Conservation (phyloP, 1,140 invertebrate genomes). For the Lordiphosa collinella region DNA sequence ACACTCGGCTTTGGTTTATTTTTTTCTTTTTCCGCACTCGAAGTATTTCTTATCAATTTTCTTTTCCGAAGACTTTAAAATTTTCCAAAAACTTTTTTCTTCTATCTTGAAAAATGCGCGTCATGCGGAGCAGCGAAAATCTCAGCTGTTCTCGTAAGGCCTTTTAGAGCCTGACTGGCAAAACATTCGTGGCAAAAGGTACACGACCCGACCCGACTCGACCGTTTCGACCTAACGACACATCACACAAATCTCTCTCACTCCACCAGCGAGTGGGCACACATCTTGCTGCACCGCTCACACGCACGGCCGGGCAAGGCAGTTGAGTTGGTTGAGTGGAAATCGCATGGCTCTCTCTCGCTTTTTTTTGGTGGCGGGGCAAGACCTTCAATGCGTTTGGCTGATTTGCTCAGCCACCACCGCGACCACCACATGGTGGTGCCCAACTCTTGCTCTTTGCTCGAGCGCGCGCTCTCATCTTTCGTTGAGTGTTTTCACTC, state of each 20-base stretch:
- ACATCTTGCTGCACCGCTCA: slow-evolving; percentile 32
- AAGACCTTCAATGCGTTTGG: slow-evolving; percentile 79
- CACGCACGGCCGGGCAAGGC: slow-evolving; percentile 3
- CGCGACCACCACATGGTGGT: slow-evolving; percentile 10
- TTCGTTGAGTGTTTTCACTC: slow-evolving; percentile 39
- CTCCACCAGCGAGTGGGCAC: slow-evolving; percentile 47
- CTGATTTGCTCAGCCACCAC: slow-evolving; percentile 56
- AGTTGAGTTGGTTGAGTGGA: slow-evolving; percentile 50
- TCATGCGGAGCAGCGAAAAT: slow-evolving; percentile 78
- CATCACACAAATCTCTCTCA: slow-evolving; percentile 79
- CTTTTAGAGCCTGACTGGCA: slow-evolving; percentile 80
- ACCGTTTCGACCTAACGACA: slow-evolving; percentile 80
- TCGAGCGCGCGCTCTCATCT: neutral
- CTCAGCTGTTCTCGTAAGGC: slow-evolving; percentile 80
- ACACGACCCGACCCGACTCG: slow-evolving; percentile 80
- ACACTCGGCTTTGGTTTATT: slow-evolving; percentile 14
- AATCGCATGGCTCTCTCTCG: slow-evolving; percentile 36
- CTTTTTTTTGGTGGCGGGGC: slow-evolving; percentile 53
- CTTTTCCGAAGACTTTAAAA: slow-evolving; percentile 35
- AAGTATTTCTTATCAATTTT: slow-evolving; percentile 19
- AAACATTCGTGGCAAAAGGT: slow-evolving; percentile 80
- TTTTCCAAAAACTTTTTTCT: slow-evolving; percentile 38
- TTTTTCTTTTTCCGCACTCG: slow-evolving; percentile 33
- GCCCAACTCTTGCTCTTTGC: slow-evolving; percentile 6
- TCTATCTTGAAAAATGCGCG: slow-evolving; percentile 63